Percentiles rank a stretch among this genome's conserved stretches.
Conservation (phyloP, 2,888 invertebrate species). For the Tachina fera region DNA sequence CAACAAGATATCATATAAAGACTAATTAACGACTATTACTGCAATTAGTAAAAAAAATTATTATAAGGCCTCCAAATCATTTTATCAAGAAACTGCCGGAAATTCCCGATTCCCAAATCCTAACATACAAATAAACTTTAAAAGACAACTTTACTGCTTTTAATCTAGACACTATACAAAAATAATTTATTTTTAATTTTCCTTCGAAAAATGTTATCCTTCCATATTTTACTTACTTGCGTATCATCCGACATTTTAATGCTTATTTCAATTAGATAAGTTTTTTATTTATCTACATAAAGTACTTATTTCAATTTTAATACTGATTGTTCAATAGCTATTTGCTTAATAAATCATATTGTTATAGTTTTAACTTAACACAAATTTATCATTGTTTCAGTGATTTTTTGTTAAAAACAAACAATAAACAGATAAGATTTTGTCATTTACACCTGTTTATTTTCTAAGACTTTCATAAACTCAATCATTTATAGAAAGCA, state of each 20-base stretch:
- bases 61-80: no score
- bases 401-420: slow-evolving; percentile 17
- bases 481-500: slow-evolving; percentile 36
- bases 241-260: slow-evolving; percentile 49
- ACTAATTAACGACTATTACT: no score
- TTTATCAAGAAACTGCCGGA: no score
- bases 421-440: slow-evolving; percentile 52
- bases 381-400: slow-evolving; percentile 39
- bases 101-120: no score
- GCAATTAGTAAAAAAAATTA: no score
- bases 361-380: slow-evolving; percentile 33
- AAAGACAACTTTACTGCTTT: no score
- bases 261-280: background rate
- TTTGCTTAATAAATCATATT: slow-evolving; percentile 37
- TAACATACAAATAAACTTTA: no score
- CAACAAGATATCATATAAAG: no score
- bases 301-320: slow-evolving; percentile 30
- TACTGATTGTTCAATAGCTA: slow-evolving; percentile 6
- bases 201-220: no score
- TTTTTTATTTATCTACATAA: background rate
- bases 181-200: no score
- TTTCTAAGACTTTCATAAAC: slow-evolving; percentile 37
- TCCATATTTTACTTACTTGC: slow-evolving; percentile 39
- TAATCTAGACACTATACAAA: no score
- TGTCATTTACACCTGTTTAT: slow-evolving; percentile 58